Conservation (phyloP, 2,888 invertebrate genomes). For the Hartigia nigra region DNA sequence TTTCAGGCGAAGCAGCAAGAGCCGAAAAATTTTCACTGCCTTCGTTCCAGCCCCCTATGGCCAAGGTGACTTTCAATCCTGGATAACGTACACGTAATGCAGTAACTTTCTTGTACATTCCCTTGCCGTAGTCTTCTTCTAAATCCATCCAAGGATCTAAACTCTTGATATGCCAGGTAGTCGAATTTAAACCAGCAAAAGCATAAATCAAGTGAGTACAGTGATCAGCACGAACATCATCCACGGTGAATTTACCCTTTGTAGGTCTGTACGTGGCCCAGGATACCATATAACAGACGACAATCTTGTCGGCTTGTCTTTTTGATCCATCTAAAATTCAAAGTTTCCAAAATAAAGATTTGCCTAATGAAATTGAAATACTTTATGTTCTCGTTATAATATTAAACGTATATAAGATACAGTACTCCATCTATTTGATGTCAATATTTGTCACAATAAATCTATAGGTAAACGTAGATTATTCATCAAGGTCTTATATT, state of each 20-base stretch:
- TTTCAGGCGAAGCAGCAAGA: conserved; percentile 74
- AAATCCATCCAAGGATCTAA: conserved; percentile 84
- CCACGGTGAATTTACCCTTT: conserved; percentile 74
- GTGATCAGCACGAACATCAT: conserved; percentile 77
- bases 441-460: neutral
- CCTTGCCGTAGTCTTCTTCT: conserved; percentile 79
- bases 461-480: neutral
- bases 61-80: conserved; percentile 78
- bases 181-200: conserved; percentile 81
- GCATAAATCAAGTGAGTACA: conserved; percentile 87
- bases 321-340: neutral
- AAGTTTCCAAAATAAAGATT: neutral
- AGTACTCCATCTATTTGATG: neutral
- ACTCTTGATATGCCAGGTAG: conserved; percentile 75
- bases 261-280: conserved; percentile 82
- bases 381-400: neutral
- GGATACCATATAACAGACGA: conserved; percentile 83
- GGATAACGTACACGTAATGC: conserved; percentile 75
- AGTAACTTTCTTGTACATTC: conserved; percentile 75
- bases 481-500: neutral
- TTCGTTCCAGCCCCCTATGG: conserved; percentile 94
- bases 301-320: conserved; percentile 70
- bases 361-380: neutral
- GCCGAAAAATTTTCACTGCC: conserved; percentile 80
- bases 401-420: neutral